phyloP scores from a whole-genome alignment of 1,140 invertebrate species.

The Diplogasteroides magnus region DNA sequence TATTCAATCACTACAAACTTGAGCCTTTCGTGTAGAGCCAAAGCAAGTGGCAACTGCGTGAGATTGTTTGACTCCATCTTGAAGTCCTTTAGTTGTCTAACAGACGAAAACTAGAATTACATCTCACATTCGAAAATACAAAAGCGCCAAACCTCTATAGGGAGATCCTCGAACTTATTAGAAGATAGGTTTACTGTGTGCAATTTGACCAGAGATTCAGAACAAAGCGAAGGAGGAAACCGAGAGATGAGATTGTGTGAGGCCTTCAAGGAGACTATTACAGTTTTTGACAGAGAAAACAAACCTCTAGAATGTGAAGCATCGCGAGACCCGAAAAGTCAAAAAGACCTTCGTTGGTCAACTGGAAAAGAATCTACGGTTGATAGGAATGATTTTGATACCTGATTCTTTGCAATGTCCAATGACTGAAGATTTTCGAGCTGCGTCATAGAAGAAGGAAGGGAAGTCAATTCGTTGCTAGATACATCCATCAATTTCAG shows the following conservation, averaged over 20 bases:
- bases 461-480: background rate
- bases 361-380: no score
- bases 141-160: background rate
- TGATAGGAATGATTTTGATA: background rate
- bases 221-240: background rate
- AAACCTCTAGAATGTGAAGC: background rate
- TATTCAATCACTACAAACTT: conserved; percentile 5
- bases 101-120: background rate
- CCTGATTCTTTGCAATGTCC: background rate
- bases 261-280: background rate
- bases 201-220: background rate
- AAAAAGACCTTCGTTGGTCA: background rate
- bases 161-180: background rate
- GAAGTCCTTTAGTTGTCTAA: background rate
- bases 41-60: background rate
- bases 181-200: background rate
- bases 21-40: conserved; percentile 18
- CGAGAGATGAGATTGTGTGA: background rate
- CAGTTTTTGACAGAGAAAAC: background rate
- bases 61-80: background rate
- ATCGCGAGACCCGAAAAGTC: background rate
- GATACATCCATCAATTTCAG: background rate
- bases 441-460: background rate
- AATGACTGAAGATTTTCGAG: background rate
- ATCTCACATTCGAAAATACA: background rate